Evolutionary conservation across 2,797 vertebrate species (phyloP).

Genomic region (Diplodus puntazzo): DNA sequence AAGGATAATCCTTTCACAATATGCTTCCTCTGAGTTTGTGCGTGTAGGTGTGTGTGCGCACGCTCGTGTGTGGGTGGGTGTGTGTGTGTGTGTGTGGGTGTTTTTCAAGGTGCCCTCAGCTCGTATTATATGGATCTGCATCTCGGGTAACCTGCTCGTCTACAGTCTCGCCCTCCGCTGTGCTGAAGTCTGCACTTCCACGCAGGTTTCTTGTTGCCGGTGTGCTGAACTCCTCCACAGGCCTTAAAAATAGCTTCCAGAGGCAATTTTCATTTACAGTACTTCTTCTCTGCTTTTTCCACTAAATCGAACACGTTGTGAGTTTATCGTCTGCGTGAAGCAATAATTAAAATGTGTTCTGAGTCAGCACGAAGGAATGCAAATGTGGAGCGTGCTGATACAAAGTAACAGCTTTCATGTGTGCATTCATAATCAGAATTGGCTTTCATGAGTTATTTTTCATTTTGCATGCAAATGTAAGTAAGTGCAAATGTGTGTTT

Average conservation of each 20-base stretch:
- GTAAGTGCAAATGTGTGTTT: background rate
- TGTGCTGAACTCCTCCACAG: conserved; percentile 23
- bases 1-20: conserved; percentile 62
- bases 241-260: conserved; percentile 36
- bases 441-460: conserved; percentile 14
- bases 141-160: conserved; percentile 60
- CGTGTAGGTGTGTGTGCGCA: conserved; percentile 1
- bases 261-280: conserved; percentile 14
- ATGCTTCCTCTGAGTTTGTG: conserved; percentile 19
- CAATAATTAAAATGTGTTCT: too few relatives aligned
- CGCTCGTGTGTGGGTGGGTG: conserved; percentile 17
- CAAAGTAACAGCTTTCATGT: background rate
- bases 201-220: conserved; percentile 59
- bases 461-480: background rate
- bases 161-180: conserved; percentile 31
- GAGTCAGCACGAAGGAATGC: background rate
- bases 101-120: conserved; percentile 75
- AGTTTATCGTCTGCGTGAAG: background rate
- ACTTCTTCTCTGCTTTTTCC: background rate
- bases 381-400: background rate
- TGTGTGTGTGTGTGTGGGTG: conserved; percentile 21
- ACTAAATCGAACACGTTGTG: background rate
- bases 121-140: conserved; percentile 62
- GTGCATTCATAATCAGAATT: background rate
- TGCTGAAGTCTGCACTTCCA: conserved; percentile 59